phyloP scores from a whole-genome alignment of 1,140 invertebrate genomes.

The Drosophila sp. region DNA sequence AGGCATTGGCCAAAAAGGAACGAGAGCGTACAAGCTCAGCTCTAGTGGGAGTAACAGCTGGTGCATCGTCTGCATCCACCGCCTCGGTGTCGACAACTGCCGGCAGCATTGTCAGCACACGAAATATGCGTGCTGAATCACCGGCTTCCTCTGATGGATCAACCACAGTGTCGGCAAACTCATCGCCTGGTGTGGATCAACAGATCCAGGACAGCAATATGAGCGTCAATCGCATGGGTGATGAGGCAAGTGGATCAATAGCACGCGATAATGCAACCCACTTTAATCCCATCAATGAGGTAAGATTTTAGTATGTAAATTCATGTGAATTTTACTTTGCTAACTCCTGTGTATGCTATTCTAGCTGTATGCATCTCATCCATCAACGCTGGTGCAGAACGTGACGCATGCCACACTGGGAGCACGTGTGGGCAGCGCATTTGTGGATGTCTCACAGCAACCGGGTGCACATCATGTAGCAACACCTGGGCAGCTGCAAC shows the following conservation, averaged over 20 bases:
- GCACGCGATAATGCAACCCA: constrained; percentile 67
- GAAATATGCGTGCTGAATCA: constrained; percentile 78
- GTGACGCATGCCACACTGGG: constrained; percentile 52
- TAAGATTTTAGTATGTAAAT: constrained; percentile 20
- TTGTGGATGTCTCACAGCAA: constrained; percentile 65
- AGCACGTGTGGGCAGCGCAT: constrained; percentile 53
- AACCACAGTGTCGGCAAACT: constrained; percentile 91
- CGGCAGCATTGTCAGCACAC: constrained; percentile 49
- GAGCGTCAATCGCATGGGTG: constrained; percentile 59
- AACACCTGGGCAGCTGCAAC: constrained; percentile 41
- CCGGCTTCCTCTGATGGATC: constrained; percentile 87
- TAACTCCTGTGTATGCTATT: neutral
- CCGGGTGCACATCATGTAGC: constrained; percentile 36
- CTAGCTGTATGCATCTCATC: constrained; percentile 73
- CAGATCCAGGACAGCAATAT: constrained; percentile 86
- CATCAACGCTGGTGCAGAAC: constrained; percentile 34
- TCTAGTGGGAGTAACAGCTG: constrained; percentile 55
- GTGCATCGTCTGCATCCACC: constrained; percentile 65
- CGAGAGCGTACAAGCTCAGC: constrained; percentile 67
- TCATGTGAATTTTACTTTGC: neutral
- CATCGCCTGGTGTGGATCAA: constrained; percentile 89
- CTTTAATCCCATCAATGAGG: constrained; percentile 83
- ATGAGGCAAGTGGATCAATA: constrained; percentile 16
- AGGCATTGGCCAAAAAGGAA: constrained; percentile 78
- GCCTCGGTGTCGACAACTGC: constrained; percentile 32